Percentiles rank a stretch among this genome's conserved stretches.
These are phyloP conservation scores for Coenonympha arcania DNA, from an alignment of 2,888 invertebrate species.

Conservation along the genomic window DNA sequence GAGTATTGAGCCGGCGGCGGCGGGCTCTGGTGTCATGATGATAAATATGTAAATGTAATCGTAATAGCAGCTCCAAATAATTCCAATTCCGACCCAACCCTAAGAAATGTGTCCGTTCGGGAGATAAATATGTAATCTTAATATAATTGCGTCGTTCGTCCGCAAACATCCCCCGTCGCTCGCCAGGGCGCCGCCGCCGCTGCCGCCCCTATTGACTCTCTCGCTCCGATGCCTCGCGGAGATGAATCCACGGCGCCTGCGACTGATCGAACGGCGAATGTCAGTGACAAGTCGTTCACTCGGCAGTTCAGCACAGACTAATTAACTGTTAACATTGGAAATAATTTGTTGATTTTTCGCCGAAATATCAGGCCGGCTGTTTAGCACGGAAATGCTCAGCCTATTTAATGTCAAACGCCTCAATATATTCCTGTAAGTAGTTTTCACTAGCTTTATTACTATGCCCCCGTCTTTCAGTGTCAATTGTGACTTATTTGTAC, in stretches of 20 bases:
- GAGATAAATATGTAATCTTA: slow-evolving; percentile 73
- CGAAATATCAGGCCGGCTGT: too few relatives aligned
- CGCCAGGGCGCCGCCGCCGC: slow-evolving; percentile 28
- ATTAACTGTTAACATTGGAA: slow-evolving; percentile 19
- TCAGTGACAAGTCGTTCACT: slow-evolving; percentile 23
- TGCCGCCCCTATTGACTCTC: slow-evolving; percentile 58
- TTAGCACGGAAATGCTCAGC: too few relatives aligned
- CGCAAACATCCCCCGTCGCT: slow-evolving; percentile 42
- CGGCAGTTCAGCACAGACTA: slow-evolving; percentile 15
- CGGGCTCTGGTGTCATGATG: too few relatives aligned
- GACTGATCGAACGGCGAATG: slow-evolving; percentile 25
- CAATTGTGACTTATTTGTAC: too few relatives aligned
- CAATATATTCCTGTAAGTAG: too few relatives aligned
- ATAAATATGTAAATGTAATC: too few relatives aligned
- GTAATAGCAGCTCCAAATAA: slow-evolving; percentile 32
- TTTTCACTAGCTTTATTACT: too few relatives aligned
- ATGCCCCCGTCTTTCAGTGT: too few relatives aligned
- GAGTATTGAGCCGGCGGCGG: too few relatives aligned
- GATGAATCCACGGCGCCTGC: slow-evolving; percentile 24
- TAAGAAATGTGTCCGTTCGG: slow-evolving; percentile 59
- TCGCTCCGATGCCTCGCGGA: slow-evolving; percentile 35
- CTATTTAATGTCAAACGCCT: too few relatives aligned
- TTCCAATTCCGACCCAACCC: slow-evolving; percentile 33
- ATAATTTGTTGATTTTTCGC: slow-evolving; percentile 6
- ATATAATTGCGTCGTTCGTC: slow-evolving; percentile 63